Evolutionary conservation across 2,113 vertebrate genomes (phyloP).

Genomic region (Eolophus roseicapilla): DNA sequence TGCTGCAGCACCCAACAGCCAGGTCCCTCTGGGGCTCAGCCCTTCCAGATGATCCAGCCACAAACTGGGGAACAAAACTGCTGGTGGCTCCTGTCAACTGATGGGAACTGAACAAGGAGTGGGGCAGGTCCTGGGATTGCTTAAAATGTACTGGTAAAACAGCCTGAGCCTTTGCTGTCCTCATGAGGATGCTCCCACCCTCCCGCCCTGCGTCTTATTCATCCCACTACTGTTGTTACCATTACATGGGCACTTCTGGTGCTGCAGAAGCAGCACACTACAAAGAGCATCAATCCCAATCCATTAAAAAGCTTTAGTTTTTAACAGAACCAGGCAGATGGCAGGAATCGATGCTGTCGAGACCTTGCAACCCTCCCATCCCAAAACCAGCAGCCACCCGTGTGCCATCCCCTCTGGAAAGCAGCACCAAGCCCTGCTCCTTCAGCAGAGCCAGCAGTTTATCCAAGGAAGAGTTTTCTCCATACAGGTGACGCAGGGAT

Average conservation of each 20-base stretch:
- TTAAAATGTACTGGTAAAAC: background rate
- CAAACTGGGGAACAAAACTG: background rate
- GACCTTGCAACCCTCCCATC: background rate
- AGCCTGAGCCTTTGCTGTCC: background rate
- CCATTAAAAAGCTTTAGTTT: fast-evolving
- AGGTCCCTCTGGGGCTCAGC: background rate
- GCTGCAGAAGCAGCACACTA: background rate
- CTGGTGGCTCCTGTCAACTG: fast-evolving
- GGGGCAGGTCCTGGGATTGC: background rate
- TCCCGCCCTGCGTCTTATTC: background rate
- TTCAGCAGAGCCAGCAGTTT: background rate
- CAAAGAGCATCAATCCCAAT: fast-evolving
- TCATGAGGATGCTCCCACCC: fast-evolving
- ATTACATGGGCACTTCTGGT: fast-evolving
- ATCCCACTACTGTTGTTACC: background rate
- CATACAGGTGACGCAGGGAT: background rate
- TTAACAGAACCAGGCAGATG: background rate
- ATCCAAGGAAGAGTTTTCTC: background rate
- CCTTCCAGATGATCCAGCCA: background rate
- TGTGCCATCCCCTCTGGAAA: background rate
- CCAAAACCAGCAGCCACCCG: background rate
- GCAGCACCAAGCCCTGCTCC: background rate
- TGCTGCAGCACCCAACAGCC: fast-evolving
- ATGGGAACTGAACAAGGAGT: fast-evolving
- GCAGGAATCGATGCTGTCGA: background rate